Conservation (phyloP, 2,888 invertebrate species). For the Ctena decussata region DNA sequence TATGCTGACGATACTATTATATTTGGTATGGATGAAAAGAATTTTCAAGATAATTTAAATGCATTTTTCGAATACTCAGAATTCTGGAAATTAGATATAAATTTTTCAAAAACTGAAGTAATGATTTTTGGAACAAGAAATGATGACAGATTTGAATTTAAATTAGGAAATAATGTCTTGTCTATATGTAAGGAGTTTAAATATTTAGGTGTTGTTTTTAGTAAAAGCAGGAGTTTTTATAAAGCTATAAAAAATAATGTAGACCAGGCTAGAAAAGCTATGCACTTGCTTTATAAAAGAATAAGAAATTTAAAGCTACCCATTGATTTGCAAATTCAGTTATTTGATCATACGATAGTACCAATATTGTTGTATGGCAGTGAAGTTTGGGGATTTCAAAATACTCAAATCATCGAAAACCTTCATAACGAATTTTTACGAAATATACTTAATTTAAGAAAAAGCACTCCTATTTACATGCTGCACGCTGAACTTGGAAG, state of each 20-base stretch:
- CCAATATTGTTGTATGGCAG: background rate
- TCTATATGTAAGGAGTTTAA: background rate
- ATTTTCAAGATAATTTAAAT: conserved; percentile 33
- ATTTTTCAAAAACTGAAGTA: conserved; percentile 40
- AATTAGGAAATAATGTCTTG: background rate
- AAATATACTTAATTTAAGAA: conserved; percentile 8
- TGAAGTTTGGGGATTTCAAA: conserved; percentile 43
- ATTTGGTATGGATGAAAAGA: conserved; percentile 15
- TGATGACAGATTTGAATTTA: conserved; percentile 8
- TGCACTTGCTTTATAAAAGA: conserved; percentile 4
- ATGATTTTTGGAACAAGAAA: conserved; percentile 24
- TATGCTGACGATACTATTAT: conserved; percentile 57
- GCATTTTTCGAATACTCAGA: conserved; percentile 36
- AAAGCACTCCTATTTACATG: conserved; percentile 23
- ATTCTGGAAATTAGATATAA: conserved; percentile 41
- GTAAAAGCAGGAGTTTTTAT: background rate
- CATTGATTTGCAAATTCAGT: background rate
- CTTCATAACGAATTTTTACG: conserved; percentile 17
- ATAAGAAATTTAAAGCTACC: background rate
- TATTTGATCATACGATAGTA: conserved; percentile 3
- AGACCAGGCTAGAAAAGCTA: background rate
- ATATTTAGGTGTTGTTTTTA: conserved; percentile 2
- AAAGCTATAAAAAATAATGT: conserved; percentile 1
- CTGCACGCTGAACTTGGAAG: background rate
- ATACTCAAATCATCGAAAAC: conserved; percentile 36